phyloP scores from a whole-genome alignment of 2,888 invertebrate genomes.

The Drosophila tanythrix region DNA sequence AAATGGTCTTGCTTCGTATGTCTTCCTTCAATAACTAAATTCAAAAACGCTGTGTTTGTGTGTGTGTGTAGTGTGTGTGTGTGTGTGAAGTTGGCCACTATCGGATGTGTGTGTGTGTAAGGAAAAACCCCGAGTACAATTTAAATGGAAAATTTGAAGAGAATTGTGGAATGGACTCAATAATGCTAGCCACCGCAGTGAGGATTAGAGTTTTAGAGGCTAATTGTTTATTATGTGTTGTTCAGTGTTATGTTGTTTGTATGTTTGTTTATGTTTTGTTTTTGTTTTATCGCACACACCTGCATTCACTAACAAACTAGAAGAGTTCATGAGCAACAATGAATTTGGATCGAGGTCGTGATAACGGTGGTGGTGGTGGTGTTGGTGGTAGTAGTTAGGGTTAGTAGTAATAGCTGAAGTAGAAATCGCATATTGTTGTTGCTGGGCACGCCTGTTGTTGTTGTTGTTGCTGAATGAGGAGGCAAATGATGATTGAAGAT shows the following conservation, averaged over 20 bases:
- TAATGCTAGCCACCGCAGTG: conserved; percentile 29
- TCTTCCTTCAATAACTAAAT: conserved; percentile 40
- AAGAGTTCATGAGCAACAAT: conserved; percentile 84
- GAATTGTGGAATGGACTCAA: conserved; percentile 18
- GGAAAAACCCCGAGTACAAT: conserved; percentile 23
- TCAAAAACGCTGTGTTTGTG: conserved; percentile 2
- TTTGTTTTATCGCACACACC: conserved; percentile 82
- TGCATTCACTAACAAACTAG: conserved; percentile 84
- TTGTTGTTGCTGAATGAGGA: conserved; percentile 68
- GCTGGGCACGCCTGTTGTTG: conserved; percentile 82
- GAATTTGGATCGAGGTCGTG: conserved; percentile 83
- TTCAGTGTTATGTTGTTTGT: conserved; percentile 43
- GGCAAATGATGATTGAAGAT: conserved; percentile 84
- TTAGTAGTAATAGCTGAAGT: conserved; percentile 55
- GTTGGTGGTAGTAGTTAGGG: conserved; percentile 61
- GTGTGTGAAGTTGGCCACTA: conserved; percentile 33
- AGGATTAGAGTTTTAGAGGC: conserved; percentile 3
- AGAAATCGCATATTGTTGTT: conserved; percentile 83
- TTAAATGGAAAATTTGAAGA: conserved; percentile 18
- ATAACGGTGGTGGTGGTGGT: conserved; percentile 80
- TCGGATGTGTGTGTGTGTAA: conserved; percentile 12
- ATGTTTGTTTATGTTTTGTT: conserved; percentile 48
- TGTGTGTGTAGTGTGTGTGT: conserved; percentile 15
- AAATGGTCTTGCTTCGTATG: conserved; percentile 37
- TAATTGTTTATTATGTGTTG: conserved; percentile 35